A percentile compares a stretch with the other conserved stretches of the same genome.
These are phyloP conservation scores for Epinotia nisella DNA, from an alignment of 2,888 invertebrate species.

Conservation along the genomic window DNA sequence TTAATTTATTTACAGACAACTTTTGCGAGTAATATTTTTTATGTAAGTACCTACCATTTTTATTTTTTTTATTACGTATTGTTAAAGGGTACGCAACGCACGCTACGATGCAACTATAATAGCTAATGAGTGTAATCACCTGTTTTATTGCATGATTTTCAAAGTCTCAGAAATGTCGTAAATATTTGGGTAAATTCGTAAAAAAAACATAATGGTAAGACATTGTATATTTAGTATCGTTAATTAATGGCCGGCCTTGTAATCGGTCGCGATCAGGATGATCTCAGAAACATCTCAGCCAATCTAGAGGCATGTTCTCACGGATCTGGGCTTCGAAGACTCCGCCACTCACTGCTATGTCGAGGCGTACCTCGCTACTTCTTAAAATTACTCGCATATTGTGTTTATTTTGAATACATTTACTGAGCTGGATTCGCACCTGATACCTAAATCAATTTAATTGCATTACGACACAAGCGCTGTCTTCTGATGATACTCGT, in stretches of 20 bases:
- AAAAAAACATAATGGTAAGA: neutral
- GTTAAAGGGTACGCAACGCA: too few species aligned
- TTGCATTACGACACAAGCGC: slow-evolving; percentile 37
- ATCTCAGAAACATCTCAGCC: slow-evolving; percentile 26
- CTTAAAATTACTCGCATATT: slow-evolving; percentile 35
- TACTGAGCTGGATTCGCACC: slow-evolving; percentile 21
- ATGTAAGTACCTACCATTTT: too few species aligned
- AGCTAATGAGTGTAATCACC: slow-evolving; percentile 12
- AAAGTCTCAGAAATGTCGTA: slow-evolving; percentile 23
- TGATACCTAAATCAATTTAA: slow-evolving; percentile 41
- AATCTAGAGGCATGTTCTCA: slow-evolving; percentile 25
- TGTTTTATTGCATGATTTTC: neutral
- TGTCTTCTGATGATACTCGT: slow-evolving; percentile 17
- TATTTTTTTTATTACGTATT: too few species aligned
- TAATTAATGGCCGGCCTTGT: slow-evolving; percentile 31
- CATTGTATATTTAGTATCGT: slow-evolving; percentile 24
- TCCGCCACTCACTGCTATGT: slow-evolving; percentile 24
- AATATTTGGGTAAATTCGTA: slow-evolving; percentile 15
- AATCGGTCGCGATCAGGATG: slow-evolving; percentile 23
- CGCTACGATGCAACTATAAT: neutral
- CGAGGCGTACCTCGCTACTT: slow-evolving; percentile 12
- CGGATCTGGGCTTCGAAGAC: slow-evolving; percentile 31
- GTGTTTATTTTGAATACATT: slow-evolving; percentile 39
- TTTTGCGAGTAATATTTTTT: too few species aligned
- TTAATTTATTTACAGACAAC: neutral